Conservation (phyloP, 2,797 vertebrate species). For the Falco novaeseelandiae region DNA sequence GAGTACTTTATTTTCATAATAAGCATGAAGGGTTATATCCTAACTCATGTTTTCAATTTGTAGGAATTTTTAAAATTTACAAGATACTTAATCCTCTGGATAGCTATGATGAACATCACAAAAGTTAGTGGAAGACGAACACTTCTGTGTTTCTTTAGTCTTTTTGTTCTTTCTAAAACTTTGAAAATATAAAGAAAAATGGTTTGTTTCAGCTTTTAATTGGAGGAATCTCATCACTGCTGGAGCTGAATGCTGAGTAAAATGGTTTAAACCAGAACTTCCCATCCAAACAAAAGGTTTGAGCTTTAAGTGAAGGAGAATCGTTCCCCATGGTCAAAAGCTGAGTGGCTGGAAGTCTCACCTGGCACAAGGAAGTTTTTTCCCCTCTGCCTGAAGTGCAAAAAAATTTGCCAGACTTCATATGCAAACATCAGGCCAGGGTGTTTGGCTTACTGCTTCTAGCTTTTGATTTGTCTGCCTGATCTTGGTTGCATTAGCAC, state of each 20-base stretch:
- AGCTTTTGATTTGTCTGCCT: not conserved
- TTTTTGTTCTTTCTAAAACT: not conserved
- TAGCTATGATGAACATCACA: not conserved
- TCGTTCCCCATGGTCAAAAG: not conserved
- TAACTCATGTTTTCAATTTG: not conserved
- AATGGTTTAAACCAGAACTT: not conserved
- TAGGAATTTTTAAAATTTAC: not conserved
- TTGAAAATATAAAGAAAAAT: not conserved
- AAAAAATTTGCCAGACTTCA: not conserved
- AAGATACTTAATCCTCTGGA: not conserved
- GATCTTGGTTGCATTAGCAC: not conserved
- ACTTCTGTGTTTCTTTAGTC: not conserved
- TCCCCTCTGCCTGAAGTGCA: not conserved
- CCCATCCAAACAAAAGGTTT: not conserved
- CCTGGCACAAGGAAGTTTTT: not conserved
- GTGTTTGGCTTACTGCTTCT: not conserved
- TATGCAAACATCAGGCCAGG: not conserved
- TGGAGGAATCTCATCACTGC: not conserved
- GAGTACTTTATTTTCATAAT: not conserved
- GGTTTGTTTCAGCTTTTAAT: not conserved
- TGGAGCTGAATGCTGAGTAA: not conserved
- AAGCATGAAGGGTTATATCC: not conserved
- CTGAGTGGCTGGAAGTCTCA: not conserved
- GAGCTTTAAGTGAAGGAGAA: not conserved
- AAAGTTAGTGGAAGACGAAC: not conserved